Conservation (phyloP, 2,113 vertebrate species). For the Entomyzon cyanotis region DNA sequence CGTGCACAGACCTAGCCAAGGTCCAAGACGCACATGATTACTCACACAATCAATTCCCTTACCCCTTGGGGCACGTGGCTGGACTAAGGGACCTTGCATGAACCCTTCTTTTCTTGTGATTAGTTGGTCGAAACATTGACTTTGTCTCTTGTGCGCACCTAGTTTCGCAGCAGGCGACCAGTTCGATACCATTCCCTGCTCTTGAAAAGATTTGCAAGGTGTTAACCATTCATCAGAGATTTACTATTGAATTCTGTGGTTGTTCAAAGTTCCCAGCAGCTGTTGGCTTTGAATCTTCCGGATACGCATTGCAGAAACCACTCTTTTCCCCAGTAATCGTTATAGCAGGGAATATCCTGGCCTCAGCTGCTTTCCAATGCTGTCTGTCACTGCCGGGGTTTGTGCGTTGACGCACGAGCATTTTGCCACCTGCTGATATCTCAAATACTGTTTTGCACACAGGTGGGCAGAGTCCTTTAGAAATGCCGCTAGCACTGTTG, state of each 20-base stretch:
- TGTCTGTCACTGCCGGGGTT: not conserved
- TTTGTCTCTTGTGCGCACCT: fast-evolving
- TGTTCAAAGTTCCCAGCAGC: slow-evolving; percentile 9
- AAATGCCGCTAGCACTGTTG: not conserved
- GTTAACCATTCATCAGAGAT: slow-evolving; percentile 26
- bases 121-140: not conserved
- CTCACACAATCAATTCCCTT: not conserved
- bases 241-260: not conserved
- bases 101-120: not conserved
- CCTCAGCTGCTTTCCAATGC: not conserved
- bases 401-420: fast-evolving
- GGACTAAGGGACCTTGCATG: not conserved
- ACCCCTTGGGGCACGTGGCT: not conserved
- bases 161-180: not conserved
- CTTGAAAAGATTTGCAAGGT: slow-evolving; percentile 35
- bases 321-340: not conserved
- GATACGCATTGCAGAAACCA: slow-evolving; percentile 4
- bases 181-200: not conserved
- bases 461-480: not conserved
- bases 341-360: not conserved
- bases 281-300: not conserved
- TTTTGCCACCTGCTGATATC: not conserved
- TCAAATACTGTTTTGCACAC: not conserved
- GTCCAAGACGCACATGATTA: fast-evolving
- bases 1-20: fast-evolving